Conservation (phyloP, 2,113 vertebrate genomes). For the Hippocampus barbouri region DNA sequence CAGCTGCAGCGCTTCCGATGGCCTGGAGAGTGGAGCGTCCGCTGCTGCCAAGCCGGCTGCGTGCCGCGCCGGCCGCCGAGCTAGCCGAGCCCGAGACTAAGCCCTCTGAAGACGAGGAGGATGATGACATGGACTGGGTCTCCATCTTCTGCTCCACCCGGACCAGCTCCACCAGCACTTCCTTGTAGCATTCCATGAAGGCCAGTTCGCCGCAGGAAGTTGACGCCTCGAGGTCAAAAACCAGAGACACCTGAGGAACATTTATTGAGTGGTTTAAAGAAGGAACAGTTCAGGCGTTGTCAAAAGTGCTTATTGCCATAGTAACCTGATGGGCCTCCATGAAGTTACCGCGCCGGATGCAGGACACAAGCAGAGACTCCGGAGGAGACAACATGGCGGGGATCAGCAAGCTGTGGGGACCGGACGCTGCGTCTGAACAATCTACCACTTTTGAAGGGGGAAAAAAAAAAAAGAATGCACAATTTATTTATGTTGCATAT, state of each 20-base stretch:
- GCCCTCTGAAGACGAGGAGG: slow-evolving; percentile 69
- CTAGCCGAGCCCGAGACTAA: slow-evolving; percentile 51
- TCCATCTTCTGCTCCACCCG: slow-evolving; percentile 91
- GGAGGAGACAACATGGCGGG: slow-evolving; percentile 94
- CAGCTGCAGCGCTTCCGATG: slow-evolving; percentile 91
- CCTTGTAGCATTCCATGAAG: slow-evolving; percentile 89
- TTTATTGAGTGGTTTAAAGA: neutral
- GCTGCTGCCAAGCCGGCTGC: slow-evolving; percentile 75
- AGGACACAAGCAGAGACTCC: slow-evolving; percentile 89
- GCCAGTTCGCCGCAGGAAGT: slow-evolving; percentile 82
- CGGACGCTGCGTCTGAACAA: slow-evolving; percentile 60
- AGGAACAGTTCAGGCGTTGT: neutral
- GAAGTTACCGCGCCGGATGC: slow-evolving; percentile 87
- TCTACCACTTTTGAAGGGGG: slow-evolving; percentile 73
- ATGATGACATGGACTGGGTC: slow-evolving; percentile 74
- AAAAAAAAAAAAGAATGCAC: no score
- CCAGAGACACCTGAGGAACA: slow-evolving; percentile 80
- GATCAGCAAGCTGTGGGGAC: slow-evolving; percentile 77
- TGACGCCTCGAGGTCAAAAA: slow-evolving; percentile 82
- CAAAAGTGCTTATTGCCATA: neutral
- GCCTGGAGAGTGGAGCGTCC: slow-evolving; percentile 87
- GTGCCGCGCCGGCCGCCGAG: slow-evolving; percentile 35
- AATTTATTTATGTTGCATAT: no score
- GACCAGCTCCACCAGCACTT: slow-evolving; percentile 82
- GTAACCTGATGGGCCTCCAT: slow-evolving; percentile 89